Conservation (phyloP, 2,888 invertebrate genomes). For the Rhimphoctona megacephalus region DNA sequence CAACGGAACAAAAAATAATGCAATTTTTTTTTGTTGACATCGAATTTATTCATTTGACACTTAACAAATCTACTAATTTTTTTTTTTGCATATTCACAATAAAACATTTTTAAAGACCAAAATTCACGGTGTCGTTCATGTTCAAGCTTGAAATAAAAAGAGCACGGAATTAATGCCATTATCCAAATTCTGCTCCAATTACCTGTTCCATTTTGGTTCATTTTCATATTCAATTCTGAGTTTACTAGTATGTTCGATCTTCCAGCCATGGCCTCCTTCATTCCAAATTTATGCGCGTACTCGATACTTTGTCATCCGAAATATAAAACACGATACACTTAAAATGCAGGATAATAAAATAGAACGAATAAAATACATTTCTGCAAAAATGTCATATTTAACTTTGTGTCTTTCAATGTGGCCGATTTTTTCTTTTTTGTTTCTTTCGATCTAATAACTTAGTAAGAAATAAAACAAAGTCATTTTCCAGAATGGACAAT, state of each 20-base stretch:
- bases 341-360: not conserved
- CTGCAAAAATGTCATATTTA: not conserved
- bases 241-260: not conserved
- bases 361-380: not conserved
- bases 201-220: not conserved
- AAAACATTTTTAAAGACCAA: not conserved
- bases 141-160: not conserved
- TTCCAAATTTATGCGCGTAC: not conserved
- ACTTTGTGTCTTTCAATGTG: not conserved
- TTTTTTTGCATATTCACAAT: not conserved
- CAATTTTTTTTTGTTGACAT: not conserved
- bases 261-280: not conserved
- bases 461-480: conserved; percentile 18
- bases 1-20: not conserved
- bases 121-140: not conserved
- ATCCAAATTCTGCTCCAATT: conserved; percentile 1
- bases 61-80: not conserved
- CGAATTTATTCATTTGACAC: not conserved
- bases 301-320: not conserved
- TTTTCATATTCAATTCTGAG: not conserved
- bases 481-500: conserved; percentile 30
- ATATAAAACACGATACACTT: not conserved
- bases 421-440: conserved; percentile 6
- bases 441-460: not conserved
- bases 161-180: not conserved